Base-by-base conservation (phyloP, 2,888 invertebrate species). In the Allygus modestus region DNA sequence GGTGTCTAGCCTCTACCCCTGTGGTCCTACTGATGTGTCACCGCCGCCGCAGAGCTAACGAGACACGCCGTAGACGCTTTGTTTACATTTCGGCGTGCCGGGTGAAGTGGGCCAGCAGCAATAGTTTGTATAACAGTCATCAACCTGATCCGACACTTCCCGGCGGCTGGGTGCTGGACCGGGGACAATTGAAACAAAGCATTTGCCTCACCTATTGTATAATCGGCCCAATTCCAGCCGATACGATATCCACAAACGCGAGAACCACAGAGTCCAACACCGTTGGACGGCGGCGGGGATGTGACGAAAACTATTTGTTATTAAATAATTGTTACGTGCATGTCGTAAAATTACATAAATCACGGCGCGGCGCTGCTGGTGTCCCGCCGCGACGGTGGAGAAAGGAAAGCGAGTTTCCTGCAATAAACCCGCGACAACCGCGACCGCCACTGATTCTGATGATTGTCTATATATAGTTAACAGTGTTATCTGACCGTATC, bases 371-470 rank as follows among this genome's bases (percentile, higher is more conserved):
- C n/a, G 46, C 15, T 17, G 46, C 7, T 9, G 41, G 41, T 41
- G 41, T 41, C 41, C 41, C 41, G 41, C 41, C 41, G 46, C 46
- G 46, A 7, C 7, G 31, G 9, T 26, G 31, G 71, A 9, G 71
- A 71, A 71, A 71, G 71, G 71, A 71, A 71, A 71, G 71, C 31
- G 71, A 71, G 71, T 71, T 71, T 71, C 71, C 71, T 71, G 71
- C 71, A 71, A 33, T 71, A 33, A 71, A 71, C 31, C 31, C 71
- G 71, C 33, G 37, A 71, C 71, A 71, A 71, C 71, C 71, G 71
- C 4, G 71, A 71, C 71, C 1, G 9, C 33, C 5, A 23, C 26
- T 2, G 71, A 12, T 71, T 33, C 26, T 2, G 71, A 12, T 71
- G 71, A 71, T 71, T 71, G 71, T 71, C 71, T 71, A 71, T 71